Percentiles rank a stretch among this genome's conserved stretches.
phyloP scores from a whole-genome alignment of 2,113 vertebrate genomes.

The Coreoperca whiteheadi region DNA sequence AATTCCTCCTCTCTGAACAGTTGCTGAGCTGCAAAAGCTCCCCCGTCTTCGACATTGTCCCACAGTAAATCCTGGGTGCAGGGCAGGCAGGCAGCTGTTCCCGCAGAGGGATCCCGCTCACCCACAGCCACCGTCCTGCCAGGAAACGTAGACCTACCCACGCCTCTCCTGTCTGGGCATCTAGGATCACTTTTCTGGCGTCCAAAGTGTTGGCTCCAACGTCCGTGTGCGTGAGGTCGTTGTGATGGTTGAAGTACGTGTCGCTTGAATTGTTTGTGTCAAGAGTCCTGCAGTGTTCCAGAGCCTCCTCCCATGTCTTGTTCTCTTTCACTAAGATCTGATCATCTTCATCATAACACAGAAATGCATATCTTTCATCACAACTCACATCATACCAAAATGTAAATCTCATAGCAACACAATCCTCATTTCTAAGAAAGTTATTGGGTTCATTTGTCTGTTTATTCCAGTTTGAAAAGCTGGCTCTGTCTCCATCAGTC shows the following conservation, averaged over 20 bases:
- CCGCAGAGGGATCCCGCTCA: background rate
- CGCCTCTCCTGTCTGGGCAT: conserved; percentile 9
- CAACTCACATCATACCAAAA: background rate
- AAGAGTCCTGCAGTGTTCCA: conserved; percentile 33
- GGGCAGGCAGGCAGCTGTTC: background rate
- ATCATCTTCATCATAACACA: conserved; percentile 33
- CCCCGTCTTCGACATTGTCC: conserved; percentile 3
- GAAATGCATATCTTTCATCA: too few relatives aligned
- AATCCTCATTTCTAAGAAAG: background rate
- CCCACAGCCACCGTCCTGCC: conserved; percentile 42
- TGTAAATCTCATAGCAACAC: fast-evolving
- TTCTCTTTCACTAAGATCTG: conserved; percentile 46
- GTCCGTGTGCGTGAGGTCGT: background rate
- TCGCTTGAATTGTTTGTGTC: background rate
- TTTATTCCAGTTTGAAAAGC: fast-evolving
- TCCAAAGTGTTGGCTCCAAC: background rate
- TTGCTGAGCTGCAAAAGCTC: background rate
- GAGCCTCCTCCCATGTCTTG: conserved; percentile 40
- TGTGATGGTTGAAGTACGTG: background rate
- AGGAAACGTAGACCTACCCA: conserved; percentile 42
- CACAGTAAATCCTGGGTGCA: conserved; percentile 3
- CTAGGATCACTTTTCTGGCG: background rate
- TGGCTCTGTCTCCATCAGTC: background rate
- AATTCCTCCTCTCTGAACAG: background rate
- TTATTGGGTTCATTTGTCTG: background rate